These are phyloP conservation scores for Neodon shergylaensis DNA, from an alignment of 2,113 vertebrate genomes.

Conservation along the genomic window DNA sequence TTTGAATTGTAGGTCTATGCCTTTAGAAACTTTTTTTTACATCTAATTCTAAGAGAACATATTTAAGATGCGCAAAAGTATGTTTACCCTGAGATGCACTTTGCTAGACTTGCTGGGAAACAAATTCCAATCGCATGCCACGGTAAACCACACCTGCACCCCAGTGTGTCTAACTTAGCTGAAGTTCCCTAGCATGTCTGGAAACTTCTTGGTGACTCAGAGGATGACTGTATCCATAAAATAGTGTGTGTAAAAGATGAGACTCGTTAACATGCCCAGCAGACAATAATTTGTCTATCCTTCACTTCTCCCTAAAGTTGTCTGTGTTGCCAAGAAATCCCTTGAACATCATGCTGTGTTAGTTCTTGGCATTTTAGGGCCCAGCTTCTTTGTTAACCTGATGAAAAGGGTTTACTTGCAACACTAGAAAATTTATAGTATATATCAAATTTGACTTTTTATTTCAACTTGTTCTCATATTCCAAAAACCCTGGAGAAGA, in stretches of 20 bases:
- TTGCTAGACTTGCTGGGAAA: background rate
- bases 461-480: background rate
- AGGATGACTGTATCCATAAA: background rate
- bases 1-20: background rate
- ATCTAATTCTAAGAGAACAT: background rate
- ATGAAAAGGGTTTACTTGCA: background rate
- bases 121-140: background rate
- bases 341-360: background rate
- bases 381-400: conserved; percentile 4
- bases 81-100: background rate
- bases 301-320: background rate
- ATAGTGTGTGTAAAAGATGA: background rate
- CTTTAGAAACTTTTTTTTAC: background rate
- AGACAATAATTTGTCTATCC: background rate
- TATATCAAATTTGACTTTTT: background rate
- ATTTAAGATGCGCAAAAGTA: background rate
- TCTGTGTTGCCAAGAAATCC: background rate
- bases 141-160: background rate
- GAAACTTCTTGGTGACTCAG: background rate
- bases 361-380: background rate
- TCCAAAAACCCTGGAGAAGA: background rate
- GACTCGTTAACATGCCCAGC: background rate
- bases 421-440: background rate
- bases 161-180: background rate
- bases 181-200: background rate